Base-by-base conservation (phyloP, 2,797 vertebrate species). In the Clamator glandarius region DNA sequence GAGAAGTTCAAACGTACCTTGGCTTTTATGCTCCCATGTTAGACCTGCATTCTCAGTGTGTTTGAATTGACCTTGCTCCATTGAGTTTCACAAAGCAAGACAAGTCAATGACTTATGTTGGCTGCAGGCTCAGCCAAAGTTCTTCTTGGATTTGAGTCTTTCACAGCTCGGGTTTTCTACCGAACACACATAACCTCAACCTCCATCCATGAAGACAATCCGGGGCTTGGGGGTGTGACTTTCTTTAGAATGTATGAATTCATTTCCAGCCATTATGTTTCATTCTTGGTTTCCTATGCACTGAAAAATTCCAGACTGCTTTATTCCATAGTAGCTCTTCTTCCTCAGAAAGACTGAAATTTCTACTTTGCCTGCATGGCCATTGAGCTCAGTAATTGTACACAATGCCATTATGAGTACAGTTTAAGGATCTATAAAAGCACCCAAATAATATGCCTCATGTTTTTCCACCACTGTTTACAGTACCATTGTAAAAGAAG, bases 11-110 rank as follows among this genome's bases (percentile, higher is more conserved):
- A 59, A 52, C 1, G 1, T 46, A 64, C 41, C 39, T 73, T 64
- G 41, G 29, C 39, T 81, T 76, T 72, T 33, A 31, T 0, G 1
- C 11, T 42, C 58, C 29, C 0, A 0, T 11, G 12, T 48, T 46
- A 66, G 42, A 58, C n/a, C 64, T 85, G 6, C 2, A 0, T 69
- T 80, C 59, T 69, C 25, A 12, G 26, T 24, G n/a, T 46, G 33
- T 50, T 89, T 79, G 50, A 62, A 57, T 4, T 75, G 69, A 89
- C 69, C 31, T 91, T 20, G 50, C 23, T 77, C 31, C 63, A 29
- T 63, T 59, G 67, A 52, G 28, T 91, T 75, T 50, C 46, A 64
- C 55, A 73, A 31, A 91, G 35, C 58, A 81, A 68, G 73, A 46
- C 4, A 11, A 78, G 61, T 15, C 82, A 59, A 4, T 52, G 58